Evolutionary conservation across 1,140 invertebrate species (phyloP).

Genomic region (Brachionus rotundiformis): DNA sequence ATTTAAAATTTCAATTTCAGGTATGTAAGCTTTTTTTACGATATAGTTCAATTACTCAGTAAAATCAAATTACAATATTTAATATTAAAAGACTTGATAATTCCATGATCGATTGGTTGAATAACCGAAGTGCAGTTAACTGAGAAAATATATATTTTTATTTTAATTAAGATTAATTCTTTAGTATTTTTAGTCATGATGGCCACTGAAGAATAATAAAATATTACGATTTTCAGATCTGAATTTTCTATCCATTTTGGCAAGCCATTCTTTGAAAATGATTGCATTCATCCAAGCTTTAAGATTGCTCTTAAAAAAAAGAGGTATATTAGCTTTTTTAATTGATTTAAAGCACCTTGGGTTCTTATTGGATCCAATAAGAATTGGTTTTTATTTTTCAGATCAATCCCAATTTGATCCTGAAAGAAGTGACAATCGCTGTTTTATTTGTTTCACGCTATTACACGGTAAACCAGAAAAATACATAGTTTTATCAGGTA

Average conservation of each 20-base stretch:
- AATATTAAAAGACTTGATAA: constrained; percentile 60
- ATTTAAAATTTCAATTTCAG: too few species aligned
- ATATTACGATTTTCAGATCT: constrained; percentile 37
- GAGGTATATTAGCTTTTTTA: constrained; percentile 52
- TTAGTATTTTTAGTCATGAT: not conserved
- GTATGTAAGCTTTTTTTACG: not conserved
- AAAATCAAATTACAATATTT: constrained; percentile 49
- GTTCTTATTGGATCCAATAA: constrained; percentile 54
- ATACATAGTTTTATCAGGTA: not conserved
- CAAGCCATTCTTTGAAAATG: constrained; percentile 56
- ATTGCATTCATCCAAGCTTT: constrained; percentile 54
- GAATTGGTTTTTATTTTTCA: constrained; percentile 54
- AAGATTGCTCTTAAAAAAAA: constrained; percentile 52
- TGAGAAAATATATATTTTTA: constrained; percentile 63
- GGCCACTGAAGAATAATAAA: constrained; percentile 53
- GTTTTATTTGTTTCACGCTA: not conserved
- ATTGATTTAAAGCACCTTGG: constrained; percentile 55
- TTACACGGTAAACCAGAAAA: not conserved
- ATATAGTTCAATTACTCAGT: not conserved
- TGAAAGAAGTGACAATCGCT: constrained; percentile 50
- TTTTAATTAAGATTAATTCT: not conserved
- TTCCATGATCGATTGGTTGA: constrained; percentile 65
- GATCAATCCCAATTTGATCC: constrained; percentile 53
- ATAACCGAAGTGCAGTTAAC: constrained; percentile 63
- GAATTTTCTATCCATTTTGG: constrained; percentile 51